Evolutionary conservation across 2,797 vertebrate species (phyloP).

Genomic region (Pipistrellus nathusii): DNA sequence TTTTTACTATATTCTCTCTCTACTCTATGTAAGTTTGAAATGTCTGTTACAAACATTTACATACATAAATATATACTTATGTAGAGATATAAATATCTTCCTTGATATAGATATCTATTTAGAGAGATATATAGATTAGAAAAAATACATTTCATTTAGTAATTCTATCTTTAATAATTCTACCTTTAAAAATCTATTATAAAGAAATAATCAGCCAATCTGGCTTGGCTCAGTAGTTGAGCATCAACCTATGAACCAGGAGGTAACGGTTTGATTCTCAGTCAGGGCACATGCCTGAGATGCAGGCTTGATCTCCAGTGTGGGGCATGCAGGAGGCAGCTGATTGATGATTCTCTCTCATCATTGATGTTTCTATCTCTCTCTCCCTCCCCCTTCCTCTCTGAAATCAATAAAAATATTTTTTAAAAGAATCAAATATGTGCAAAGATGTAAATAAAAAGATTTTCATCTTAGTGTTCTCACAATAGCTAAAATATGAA

Average conservation of each 20-base stretch:
- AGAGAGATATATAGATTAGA: neutral
- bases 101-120: neutral
- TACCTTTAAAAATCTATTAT: constrained; percentile 37
- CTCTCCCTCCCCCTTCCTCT: neutral
- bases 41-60: neutral
- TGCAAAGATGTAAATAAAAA: neutral
- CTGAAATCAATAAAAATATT: no score
- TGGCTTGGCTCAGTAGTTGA: no score
- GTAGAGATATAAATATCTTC: neutral
- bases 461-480: constrained; percentile 31
- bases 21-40: constrained; percentile 19
- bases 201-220: neutral
- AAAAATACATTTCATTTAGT: constrained; percentile 27
- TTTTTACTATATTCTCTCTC: neutral
- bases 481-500: constrained; percentile 39
- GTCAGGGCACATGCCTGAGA: no score
- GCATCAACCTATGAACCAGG: no score
- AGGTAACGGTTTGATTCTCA: no score
- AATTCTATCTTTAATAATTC: neutral
- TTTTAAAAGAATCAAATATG: neutral
- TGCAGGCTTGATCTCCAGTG: no score
- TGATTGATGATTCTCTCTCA: neutral
- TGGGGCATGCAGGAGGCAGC: no score
- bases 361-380: neutral
- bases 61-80: neutral